phyloP scores from a whole-genome alignment of 92 coral and sea anemone species.

The Porites lobata region DNA sequence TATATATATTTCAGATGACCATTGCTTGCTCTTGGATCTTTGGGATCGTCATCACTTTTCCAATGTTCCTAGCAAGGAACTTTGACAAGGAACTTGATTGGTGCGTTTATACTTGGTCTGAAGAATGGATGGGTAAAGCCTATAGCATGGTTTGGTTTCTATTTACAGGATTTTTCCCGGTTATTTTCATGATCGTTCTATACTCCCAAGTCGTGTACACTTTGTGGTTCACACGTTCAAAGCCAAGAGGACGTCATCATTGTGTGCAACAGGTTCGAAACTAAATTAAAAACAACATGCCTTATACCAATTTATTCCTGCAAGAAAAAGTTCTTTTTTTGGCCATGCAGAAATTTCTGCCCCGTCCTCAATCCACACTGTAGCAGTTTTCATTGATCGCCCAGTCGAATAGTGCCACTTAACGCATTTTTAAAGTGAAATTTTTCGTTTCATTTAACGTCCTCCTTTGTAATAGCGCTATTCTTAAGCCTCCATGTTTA shows the following conservation, averaged over 20 bases:
- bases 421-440: no score
- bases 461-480: no score
- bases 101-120: neutral
- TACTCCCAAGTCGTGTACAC: constrained; percentile 4
- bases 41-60: neutral
- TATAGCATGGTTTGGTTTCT: neutral
- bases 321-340: no score
- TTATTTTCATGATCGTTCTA: neutral
- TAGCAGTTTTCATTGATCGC: no score
- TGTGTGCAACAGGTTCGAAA: neutral
- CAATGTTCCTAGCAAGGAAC: neutral
- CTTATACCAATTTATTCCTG: neutral
- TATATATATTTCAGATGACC: neutral
- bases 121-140: constrained; percentile 1
- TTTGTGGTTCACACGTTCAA: constrained; percentile 3
- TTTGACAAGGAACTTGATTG: neutral
- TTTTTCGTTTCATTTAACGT: no score
- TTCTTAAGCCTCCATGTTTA: no score
- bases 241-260: neutral
- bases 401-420: no score
- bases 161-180: neutral
- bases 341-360: no score
- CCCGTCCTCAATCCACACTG: no score
- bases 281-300: neutral
- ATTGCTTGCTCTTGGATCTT: neutral